Evolutionary conservation across 2,888 invertebrate species (phyloP).

Genomic region (Rhabditoides inermis): DNA sequence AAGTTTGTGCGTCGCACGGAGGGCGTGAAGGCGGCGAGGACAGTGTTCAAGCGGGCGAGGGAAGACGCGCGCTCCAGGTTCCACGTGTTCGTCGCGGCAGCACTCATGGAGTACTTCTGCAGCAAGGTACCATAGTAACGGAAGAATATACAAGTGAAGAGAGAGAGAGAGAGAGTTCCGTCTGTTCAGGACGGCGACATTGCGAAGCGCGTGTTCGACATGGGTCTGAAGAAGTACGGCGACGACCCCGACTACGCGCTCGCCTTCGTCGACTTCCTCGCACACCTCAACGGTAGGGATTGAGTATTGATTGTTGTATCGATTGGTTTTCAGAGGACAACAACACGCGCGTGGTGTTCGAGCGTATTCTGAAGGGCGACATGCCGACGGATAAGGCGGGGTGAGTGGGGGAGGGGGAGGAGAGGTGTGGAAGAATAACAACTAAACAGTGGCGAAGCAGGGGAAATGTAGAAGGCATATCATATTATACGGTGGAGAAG

Average conservation of each 20-base stretch:
- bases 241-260: slow-evolving; percentile 88
- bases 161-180: not conserved
- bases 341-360: slow-evolving; percentile 96
- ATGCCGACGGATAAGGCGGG: slow-evolving; percentile 71
- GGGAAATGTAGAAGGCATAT: too few species aligned
- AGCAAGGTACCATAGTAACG: slow-evolving; percentile 64
- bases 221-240: slow-evolving; percentile 90
- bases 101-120: slow-evolving; percentile 97
- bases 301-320: slow-evolving; percentile 13
- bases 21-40: slow-evolving; percentile 89
- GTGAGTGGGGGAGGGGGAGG: too few species aligned
- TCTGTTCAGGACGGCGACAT: slow-evolving; percentile 72
- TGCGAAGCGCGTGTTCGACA: slow-evolving; percentile 88
- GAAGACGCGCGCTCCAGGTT: slow-evolving; percentile 76
- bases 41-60: slow-evolving; percentile 84
- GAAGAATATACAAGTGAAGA: not conserved
- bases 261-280: slow-evolving; percentile 90
- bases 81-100: slow-evolving; percentile 91
- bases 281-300: slow-evolving; percentile 78
- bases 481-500: too few species aligned
- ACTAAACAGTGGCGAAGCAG: too few species aligned
- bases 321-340: slow-evolving; percentile 81
- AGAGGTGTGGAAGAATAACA: too few species aligned
- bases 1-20: slow-evolving; percentile 93
- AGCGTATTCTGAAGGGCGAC: slow-evolving; percentile 83